A percentile compares a stretch with the other conserved stretches of the same genome.
Conservation (phyloP, 2,888 invertebrate species). For the Macrosiphum euphorbiae region DNA sequence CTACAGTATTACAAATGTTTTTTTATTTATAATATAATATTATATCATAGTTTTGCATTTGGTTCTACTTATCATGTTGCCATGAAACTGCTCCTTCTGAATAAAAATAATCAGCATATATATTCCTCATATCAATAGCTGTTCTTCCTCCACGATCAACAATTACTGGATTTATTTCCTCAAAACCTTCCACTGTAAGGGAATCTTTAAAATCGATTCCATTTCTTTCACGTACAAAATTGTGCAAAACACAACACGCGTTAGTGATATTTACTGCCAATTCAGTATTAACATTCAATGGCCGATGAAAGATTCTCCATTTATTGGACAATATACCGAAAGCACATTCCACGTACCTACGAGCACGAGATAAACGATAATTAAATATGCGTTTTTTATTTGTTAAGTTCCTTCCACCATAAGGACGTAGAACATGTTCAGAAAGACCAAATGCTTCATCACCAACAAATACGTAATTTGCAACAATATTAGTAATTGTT, state of each 20-base stretch:
- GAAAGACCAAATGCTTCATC: conserved; percentile 33
- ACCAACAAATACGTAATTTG: neutral
- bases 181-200: conserved; percentile 36
- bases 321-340: conserved; percentile 66
- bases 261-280: conserved; percentile 58
- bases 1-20: too few relatives aligned
- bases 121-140: too few relatives aligned
- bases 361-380: conserved; percentile 67
- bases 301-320: conserved; percentile 60
- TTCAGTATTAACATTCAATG: conserved; percentile 38
- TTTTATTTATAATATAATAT: too few relatives aligned
- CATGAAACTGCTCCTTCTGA: too few relatives aligned
- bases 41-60: too few relatives aligned
- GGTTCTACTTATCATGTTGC: too few relatives aligned
- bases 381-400: conserved; percentile 66
- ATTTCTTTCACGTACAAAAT: conserved; percentile 43
- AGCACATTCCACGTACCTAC: conserved; percentile 67
- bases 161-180: conserved; percentile 46
- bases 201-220: conserved; percentile 49
- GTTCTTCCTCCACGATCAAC: neutral
- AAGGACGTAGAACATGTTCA: conserved; percentile 25
- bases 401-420: too few relatives aligned
- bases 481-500: neutral
- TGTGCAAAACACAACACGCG: conserved; percentile 58
- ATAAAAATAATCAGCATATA: neutral